phyloP scores from a whole-genome alignment of 2,797 vertebrate species.

The Arctocebus calabarensis region DNA sequence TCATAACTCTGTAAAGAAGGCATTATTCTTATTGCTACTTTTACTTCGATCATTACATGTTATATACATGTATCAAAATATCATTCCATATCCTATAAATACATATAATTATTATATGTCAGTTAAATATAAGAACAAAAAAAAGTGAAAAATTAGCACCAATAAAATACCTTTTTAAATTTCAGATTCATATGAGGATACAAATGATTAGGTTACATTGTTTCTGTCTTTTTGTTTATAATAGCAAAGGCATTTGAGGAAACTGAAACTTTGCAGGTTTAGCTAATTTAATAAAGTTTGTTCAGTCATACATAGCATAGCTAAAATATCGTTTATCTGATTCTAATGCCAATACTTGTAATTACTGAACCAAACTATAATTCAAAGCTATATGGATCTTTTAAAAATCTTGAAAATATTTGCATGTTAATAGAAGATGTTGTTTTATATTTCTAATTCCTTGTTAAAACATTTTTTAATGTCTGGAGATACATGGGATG shows the following conservation, averaged over 20 bases:
- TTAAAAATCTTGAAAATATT: background rate
- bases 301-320: background rate
- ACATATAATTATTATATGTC: background rate
- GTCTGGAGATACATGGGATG: background rate
- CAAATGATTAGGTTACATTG: too few species aligned
- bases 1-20: background rate
- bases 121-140: background rate
- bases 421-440: background rate
- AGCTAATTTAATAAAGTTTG: slow-evolving; percentile 29
- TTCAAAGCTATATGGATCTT: background rate
- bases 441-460: slow-evolving; percentile 29
- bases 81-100: background rate
- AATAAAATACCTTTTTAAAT: background rate
- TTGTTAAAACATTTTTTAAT: background rate
- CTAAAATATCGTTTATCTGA: background rate
- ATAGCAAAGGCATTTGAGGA: background rate
- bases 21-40: slow-evolving; percentile 19
- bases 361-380: background rate
- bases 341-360: background rate
- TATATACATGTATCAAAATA: background rate
- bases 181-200: too few species aligned
- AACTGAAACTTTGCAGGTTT: background rate
- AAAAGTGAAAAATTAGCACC: background rate
- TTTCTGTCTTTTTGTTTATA: background rate
- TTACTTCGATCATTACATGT: background rate